Conservation (phyloP, 64 coral and sea anemone species). For the Catalaphyllia jardinei region DNA sequence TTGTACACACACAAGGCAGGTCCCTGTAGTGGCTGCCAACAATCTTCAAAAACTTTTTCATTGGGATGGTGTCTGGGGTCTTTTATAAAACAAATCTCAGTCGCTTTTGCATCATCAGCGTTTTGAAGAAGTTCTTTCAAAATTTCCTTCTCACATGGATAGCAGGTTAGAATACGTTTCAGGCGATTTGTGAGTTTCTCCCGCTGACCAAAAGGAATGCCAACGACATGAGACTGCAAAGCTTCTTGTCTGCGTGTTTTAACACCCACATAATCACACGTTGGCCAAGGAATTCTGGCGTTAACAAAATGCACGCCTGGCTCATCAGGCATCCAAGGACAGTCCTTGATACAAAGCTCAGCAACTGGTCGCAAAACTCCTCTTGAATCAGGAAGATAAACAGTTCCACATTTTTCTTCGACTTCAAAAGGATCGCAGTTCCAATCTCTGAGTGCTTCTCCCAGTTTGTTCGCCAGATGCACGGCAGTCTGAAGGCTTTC, state of each 20-base stretch:
- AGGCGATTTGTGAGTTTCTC: slow-evolving; percentile 83
- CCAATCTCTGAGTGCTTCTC: neutral
- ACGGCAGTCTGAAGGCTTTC: slow-evolving; percentile 29
- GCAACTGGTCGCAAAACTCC: slow-evolving; percentile 28
- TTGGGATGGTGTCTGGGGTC: slow-evolving; percentile 58
- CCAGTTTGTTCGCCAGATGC: slow-evolving; percentile 17
- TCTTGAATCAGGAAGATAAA: slow-evolving; percentile 56
- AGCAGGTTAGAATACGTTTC: slow-evolving; percentile 67
- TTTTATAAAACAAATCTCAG: slow-evolving; percentile 77
- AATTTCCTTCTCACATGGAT: slow-evolving; percentile 78
- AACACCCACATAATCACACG: slow-evolving; percentile 14
- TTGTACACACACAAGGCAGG: slow-evolving; percentile 89
- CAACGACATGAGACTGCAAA: slow-evolving; percentile 1
- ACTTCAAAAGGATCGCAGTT: neutral
- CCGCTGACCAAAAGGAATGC: slow-evolving; percentile 75
- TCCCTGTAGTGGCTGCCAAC: slow-evolving; percentile 77
- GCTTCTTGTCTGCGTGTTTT: slow-evolving; percentile 64
- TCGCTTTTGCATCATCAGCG: slow-evolving; percentile 90
- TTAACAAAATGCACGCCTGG: slow-evolving; percentile 38
- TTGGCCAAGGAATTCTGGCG: slow-evolving; percentile 22
- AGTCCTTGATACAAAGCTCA: slow-evolving; percentile 67
- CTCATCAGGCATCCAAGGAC: slow-evolving; percentile 71
- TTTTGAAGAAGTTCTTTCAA: slow-evolving; percentile 95
- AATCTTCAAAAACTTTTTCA: slow-evolving; percentile 69
- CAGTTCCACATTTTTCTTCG: neutral